Evolutionary conservation across 2,888 invertebrate genomes (phyloP), one percentile per base, ranked within the genome.

Genomic region (Coecobrya sp.): DNA sequence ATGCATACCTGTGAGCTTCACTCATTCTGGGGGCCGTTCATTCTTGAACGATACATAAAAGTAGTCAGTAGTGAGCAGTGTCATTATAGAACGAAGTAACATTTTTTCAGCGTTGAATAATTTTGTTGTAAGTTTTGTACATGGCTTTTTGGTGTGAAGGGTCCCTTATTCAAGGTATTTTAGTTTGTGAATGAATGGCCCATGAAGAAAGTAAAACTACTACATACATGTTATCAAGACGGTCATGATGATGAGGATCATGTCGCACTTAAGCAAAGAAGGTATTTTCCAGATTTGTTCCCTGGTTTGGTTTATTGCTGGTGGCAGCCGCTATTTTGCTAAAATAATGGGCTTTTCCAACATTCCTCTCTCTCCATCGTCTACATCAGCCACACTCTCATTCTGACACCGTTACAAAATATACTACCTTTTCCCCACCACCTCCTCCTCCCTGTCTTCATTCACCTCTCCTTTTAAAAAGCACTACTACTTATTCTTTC

Each of bases 341-440:
- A 84, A 84, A 89, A 84, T 89, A 89, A 89, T 89, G 89, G 89
- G 22, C 49, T 84, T 36, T 73, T 52, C 84, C 65, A 76, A 13
- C 55, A 30, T 52, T 59, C 25, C 13, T 49, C 19, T 42, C 55
- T 49, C 55, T 11, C 19, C 49, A 49, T 16, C n/a, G 16, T 70
- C 62, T 45, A 30, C 81, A 45, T 27, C 73, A 65, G 65, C 65
- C 8, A 30, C 68, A 30, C 42, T 70, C 68, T 70, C 36, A 16
- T 30, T 19, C 22, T 76, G 76, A 76, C 76, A 76, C 11, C 8
- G n/a, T 1, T n/a, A 49, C 13, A 76, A 42, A 76, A 76, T 76
- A 76, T 76, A 76, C 45, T 76, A 49, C 76, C 76, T 49, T 76
- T 49, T 49, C 49, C 19, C n/a, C 30, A 27, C 68, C 68, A 16